Base-by-base conservation (phyloP, 2,888 invertebrate genomes). In the Tyria jacobaeae region DNA sequence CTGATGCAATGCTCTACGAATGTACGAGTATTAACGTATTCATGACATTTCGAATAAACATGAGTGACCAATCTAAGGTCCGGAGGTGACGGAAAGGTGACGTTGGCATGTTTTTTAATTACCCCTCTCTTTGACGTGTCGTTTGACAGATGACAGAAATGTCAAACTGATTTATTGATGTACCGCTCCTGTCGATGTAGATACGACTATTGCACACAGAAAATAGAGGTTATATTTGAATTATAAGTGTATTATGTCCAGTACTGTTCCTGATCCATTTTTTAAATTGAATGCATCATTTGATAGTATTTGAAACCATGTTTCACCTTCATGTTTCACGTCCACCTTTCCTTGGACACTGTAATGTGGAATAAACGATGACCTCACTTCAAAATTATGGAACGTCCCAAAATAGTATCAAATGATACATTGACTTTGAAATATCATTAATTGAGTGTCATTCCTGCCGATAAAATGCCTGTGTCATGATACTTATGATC, bases 81-180 rank as follows among this genome's bases (percentile, higher is more conserved):
- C 72, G 52, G 54, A 50, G 53, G n/a, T n/a, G n/a, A n/a, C n/a
- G n/a, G 75, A 80, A 68, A 76, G 78, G 75, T 76, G 58, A 70
- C 48, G 51, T 27, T 44, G 75, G 77, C 76, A 73, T 21, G 44
- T 63, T 80, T 82, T 81, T 79, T 80, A 78, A 81, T 74, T 72
- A 71, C 49, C 61, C 21, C 55, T 61, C 37, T 49, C 24, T 60
- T 53, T 62, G 70, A 75, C 65, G 57, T 64, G 60, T 64, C 71
- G 60, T 60, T 58, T 78, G 81, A 80, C 79, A 80, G 73, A 66
- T 73, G 79, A 75, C 72, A 66, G 64, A 73, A 73, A 74, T 73
- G 75, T 81, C 78, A 78, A 74, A 63, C 64, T 63, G 83, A 83
- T 81, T 79, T 75, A 83, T 82, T 54, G 62, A 53, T 17, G 17